phyloP scores from a whole-genome alignment of 2,888 invertebrate genomes.

The Neoaliturus tenellus region DNA sequence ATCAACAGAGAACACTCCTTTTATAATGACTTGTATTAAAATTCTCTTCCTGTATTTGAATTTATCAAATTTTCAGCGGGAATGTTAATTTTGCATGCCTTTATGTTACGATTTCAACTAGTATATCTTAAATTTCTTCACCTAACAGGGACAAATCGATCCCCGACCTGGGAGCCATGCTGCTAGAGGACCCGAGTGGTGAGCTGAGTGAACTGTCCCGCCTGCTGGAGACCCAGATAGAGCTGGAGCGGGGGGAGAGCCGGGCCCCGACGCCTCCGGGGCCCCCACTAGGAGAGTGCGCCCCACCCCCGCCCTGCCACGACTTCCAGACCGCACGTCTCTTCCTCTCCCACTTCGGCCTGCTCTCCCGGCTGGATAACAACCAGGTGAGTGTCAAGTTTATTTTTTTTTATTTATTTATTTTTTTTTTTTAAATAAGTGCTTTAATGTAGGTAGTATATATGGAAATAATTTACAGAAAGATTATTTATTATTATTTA shows the following conservation, averaged over 20 bases:
- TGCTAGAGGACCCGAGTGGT: conserved; percentile 75
- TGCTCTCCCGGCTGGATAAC: conserved; percentile 78
- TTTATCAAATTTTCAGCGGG: no score
- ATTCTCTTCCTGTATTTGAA: no score
- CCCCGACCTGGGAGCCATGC: conserved; percentile 87
- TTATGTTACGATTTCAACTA: no score
- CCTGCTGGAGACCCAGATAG: conserved; percentile 69
- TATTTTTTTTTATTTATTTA: no score
- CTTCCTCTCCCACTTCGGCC: conserved; percentile 97
- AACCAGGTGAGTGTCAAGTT: conserved; percentile 74
- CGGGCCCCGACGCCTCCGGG: conserved; percentile 60
- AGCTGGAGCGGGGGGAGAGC: conserved; percentile 68
- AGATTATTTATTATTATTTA: no score
- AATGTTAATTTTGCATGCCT: no score
- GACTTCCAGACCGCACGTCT: conserved; percentile 97
- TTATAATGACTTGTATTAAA: no score
- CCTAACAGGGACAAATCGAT: conserved; percentile 93
- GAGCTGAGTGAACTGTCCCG: conserved; percentile 73
- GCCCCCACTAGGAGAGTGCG: conserved; percentile 77
- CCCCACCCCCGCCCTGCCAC: conserved; percentile 88
- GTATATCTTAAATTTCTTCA: no score
- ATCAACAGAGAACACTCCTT: no score
- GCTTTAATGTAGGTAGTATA: no score
- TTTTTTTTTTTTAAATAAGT: no score
- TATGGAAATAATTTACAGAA: no score